phyloP scores from a whole-genome alignment of 2,797 vertebrate species.

The Staurois parvus region DNA sequence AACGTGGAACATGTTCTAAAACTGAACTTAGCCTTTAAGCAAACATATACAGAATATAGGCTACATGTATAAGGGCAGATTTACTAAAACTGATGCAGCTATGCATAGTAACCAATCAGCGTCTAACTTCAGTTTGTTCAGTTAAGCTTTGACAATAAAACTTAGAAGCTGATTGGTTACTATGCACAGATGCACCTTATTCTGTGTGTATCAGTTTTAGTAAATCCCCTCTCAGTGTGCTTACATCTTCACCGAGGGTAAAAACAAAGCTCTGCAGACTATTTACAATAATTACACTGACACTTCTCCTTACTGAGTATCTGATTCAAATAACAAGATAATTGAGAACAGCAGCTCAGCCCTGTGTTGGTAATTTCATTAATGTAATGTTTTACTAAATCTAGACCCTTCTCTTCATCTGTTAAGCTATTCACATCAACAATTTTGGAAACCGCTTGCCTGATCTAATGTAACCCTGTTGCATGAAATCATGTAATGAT shows the following conservation, averaged over 20 bases:
- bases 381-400: not conserved
- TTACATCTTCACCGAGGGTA: not conserved
- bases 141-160: too few species aligned
- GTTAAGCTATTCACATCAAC: not conserved
- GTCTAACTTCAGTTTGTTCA: too few species aligned
- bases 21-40: too few species aligned
- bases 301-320: conserved; percentile 5
- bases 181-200: too few species aligned
- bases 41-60: too few species aligned
- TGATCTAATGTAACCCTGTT: not conserved
- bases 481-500: not conserved
- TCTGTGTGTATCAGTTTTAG: too few species aligned
- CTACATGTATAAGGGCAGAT: too few species aligned
- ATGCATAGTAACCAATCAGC: too few species aligned
- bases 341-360: conserved; percentile 32
- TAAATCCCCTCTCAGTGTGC: too few species aligned
- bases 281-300: conserved; percentile 17
- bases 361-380: conserved; percentile 7
- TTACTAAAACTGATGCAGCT: too few species aligned
- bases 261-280: not conserved
- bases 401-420: not conserved
- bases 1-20: too few species aligned
- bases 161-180: too few species aligned
- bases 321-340: conserved; percentile 36
- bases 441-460: not conserved